Conservation (phyloP, 2,797 vertebrate genomes). For the Myotis vivesi region DNA sequence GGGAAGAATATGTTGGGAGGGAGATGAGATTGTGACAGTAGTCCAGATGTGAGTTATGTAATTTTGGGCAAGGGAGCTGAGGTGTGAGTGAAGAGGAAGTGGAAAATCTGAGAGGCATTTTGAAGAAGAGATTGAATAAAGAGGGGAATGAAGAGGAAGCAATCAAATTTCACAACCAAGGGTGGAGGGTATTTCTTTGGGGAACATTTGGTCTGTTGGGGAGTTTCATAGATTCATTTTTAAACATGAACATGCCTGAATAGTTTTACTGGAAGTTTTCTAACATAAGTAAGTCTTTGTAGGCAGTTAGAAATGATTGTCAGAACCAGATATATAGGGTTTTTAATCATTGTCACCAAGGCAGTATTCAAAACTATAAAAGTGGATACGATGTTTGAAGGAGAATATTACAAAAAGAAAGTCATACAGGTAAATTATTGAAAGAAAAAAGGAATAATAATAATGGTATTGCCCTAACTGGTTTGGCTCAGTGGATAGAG, state of each 20-base stretch:
- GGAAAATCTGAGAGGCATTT: not conserved
- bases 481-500: no score
- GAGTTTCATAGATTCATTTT: not conserved
- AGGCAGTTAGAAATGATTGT: conserved; percentile 25
- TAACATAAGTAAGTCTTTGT: not conserved
- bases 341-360: not conserved
- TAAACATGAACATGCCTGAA: not conserved
- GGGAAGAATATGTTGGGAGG: not conserved
- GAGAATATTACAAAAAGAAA: conserved; percentile 35
- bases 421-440: not conserved
- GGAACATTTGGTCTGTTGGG: not conserved
- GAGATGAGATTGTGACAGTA: not conserved
- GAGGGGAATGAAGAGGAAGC: not conserved
- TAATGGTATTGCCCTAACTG: not conserved
- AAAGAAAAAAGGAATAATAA: not conserved
- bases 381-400: not conserved
- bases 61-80: not conserved
- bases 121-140: not conserved
- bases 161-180: not conserved
- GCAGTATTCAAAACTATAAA: not conserved
- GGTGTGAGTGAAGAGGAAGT: not conserved
- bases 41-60: not conserved
- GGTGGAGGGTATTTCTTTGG: not conserved
- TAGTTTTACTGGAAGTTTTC: not conserved
- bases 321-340: not conserved